Conservation (phyloP, 2,113 vertebrate species). For the Corythaeola cristata region DNA sequence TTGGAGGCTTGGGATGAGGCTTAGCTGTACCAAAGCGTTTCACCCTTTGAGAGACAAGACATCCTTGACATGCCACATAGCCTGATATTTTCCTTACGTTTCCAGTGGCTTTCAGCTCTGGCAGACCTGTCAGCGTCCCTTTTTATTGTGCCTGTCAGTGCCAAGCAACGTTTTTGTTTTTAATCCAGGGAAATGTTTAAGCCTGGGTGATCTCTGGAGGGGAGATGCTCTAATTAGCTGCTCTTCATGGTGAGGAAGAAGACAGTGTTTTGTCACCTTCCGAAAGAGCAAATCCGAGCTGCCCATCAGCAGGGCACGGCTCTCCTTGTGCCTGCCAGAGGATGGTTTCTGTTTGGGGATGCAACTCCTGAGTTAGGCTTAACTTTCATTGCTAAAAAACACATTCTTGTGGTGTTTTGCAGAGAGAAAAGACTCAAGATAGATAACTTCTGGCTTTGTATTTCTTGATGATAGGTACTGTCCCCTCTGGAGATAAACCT, state of each 20-base stretch:
- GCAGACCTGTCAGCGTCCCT: neutral
- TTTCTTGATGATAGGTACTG: neutral
- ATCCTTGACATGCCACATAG: neutral
- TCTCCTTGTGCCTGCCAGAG: neutral
- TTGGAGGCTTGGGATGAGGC: neutral
- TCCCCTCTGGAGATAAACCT: neutral
- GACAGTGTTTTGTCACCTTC: neutral
- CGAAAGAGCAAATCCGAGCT: neutral
- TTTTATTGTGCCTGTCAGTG: neutral
- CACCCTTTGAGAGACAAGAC: neutral
- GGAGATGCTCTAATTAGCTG: neutral
- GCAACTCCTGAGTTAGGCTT: neutral
- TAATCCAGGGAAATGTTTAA: neutral
- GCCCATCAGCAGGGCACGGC: neutral
- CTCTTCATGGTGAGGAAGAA: neutral
- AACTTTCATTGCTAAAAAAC: neutral
- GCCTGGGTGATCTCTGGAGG: neutral
- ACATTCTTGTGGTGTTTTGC: neutral
- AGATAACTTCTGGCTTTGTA: neutral
- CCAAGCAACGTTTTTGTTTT: neutral
- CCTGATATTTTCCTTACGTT: neutral
- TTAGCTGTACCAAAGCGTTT: neutral
- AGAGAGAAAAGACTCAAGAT: neutral
- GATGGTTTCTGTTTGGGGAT: neutral
- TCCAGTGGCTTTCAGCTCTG: neutral